phyloP scores from a whole-genome alignment of 1,140 invertebrate species.

The Lucilia sericata region DNA sequence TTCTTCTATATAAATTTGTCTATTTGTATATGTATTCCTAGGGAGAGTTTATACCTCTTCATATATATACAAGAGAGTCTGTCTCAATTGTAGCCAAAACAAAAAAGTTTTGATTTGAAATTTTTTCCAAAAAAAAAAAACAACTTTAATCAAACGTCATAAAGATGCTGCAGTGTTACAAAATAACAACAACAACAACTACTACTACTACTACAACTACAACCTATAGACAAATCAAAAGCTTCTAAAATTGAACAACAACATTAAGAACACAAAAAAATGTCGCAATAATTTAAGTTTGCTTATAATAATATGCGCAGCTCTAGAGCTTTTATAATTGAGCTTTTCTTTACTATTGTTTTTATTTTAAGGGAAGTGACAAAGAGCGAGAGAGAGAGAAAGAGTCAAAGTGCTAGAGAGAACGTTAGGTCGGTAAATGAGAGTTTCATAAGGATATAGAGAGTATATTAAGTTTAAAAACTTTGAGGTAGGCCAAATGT shows the following conservation, averaged over 20 bases:
- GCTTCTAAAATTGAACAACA: neutral
- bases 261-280: neutral
- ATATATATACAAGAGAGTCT: no score
- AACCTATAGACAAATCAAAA: neutral
- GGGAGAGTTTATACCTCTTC: neutral
- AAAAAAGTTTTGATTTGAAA: neutral
- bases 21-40: neutral
- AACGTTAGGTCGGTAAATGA: neutral
- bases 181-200: neutral
- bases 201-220: neutral
- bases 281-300: constrained; percentile 21
- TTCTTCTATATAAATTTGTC: no score
- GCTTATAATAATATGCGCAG: neutral
- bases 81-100: neutral
- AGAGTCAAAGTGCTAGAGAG: neutral
- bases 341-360: neutral
- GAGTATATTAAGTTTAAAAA: neutral
- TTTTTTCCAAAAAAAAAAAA: neutral
- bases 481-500: neutral
- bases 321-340: neutral
- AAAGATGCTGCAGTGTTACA: constrained; percentile 18
- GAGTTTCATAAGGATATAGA: neutral
- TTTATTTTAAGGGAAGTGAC: neutral
- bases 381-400: neutral
- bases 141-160: neutral